Conservation (phyloP, 2,113 vertebrate species). For the Eidolon helvum region DNA sequence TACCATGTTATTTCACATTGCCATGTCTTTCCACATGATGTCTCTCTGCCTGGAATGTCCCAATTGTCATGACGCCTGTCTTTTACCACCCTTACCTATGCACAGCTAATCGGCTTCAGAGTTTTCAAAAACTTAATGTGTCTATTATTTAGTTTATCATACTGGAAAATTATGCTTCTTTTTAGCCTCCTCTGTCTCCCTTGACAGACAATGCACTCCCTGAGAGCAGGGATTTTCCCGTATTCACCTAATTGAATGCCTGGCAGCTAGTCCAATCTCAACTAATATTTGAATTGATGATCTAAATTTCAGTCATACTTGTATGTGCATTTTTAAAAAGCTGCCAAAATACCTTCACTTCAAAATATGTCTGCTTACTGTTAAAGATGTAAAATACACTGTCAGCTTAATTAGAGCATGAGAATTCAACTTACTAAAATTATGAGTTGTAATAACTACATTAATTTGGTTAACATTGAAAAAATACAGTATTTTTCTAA, state of each 20-base stretch:
- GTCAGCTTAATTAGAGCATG: not conserved
- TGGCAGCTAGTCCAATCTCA: not conserved
- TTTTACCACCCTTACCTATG: not conserved
- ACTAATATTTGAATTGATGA: not conserved
- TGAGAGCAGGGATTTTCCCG: not conserved
- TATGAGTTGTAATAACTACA: not conserved
- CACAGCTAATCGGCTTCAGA: not conserved
- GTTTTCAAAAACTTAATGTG: not conserved
- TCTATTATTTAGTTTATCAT: not conserved
- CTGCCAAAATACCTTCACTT: not conserved
- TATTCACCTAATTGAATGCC: not conserved
- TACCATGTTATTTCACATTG: not conserved
- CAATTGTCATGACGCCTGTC: not conserved
- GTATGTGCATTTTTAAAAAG: not conserved
- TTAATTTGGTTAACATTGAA: not conserved
- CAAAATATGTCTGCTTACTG: not conserved
- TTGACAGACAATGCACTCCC: not conserved
- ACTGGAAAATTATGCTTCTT: not conserved
- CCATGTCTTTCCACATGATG: not conserved
- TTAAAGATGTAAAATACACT: not conserved
- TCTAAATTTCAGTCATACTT: not conserved
- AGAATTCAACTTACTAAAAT: not conserved
- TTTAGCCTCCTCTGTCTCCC: not conserved
- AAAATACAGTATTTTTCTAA: constrained; percentile 6
- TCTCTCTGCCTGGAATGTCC: not conserved